Conservation (phyloP, 1,140 invertebrate genomes). For the Philotrypesis tridentata region DNA sequence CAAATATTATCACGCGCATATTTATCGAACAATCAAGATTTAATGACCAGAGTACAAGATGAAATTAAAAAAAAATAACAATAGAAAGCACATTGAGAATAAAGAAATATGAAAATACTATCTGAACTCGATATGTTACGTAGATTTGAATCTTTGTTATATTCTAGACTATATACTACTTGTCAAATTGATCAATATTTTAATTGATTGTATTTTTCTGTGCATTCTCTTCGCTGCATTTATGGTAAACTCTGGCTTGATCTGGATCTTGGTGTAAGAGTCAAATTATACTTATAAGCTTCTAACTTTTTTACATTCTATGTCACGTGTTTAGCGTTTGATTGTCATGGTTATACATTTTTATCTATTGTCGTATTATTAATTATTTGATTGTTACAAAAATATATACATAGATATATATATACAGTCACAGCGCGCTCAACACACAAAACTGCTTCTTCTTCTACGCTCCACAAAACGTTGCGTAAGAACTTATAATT, state of each 20-base stretch:
- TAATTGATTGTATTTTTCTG: slow-evolving; percentile 74
- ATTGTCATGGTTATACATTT: slow-evolving; percentile 52
- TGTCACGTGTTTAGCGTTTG: slow-evolving; percentile 62
- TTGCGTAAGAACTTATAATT: slow-evolving; percentile 35
- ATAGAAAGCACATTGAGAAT: background rate
- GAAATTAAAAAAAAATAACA: slow-evolving; percentile 28
- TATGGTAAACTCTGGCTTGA: slow-evolving; percentile 74
- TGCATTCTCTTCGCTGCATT: slow-evolving; percentile 74
- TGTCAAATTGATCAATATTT: slow-evolving; percentile 63
- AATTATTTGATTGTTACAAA: slow-evolving; percentile 33
- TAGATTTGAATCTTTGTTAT: background rate
- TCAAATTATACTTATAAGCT: slow-evolving; percentile 72
- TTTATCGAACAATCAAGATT: slow-evolving; percentile 17
- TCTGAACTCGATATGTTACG: background rate
- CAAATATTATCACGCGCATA: slow-evolving; percentile 19
- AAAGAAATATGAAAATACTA: background rate
- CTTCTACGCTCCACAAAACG: slow-evolving; percentile 35
- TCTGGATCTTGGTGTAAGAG: slow-evolving; percentile 75
- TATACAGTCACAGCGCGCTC: slow-evolving; percentile 28
- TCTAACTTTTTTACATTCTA: slow-evolving; percentile 66
- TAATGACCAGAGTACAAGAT: slow-evolving; percentile 24
- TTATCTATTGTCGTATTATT: slow-evolving; percentile 31
- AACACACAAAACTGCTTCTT: slow-evolving; percentile 38
- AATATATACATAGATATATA: slow-evolving; percentile 5
- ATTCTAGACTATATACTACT: background rate